These are phyloP conservation scores for Bombylius major DNA, from an alignment of 2,888 invertebrate species.

Conservation along the genomic window DNA sequence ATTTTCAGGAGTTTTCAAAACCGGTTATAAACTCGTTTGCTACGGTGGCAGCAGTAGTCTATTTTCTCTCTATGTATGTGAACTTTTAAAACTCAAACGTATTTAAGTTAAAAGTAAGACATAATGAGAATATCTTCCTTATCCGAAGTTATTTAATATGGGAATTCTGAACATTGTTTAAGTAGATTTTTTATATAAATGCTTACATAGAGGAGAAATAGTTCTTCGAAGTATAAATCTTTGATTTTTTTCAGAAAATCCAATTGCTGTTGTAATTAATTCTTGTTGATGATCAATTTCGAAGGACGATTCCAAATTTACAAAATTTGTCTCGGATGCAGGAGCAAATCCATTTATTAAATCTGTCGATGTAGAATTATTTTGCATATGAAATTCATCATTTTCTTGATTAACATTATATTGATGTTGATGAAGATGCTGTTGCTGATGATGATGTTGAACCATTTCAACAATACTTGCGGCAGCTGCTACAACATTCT, in stretches of 20 bases:
- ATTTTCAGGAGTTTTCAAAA: too few species aligned
- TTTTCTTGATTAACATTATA: not conserved
- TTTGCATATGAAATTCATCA: not conserved
- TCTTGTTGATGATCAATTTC: not conserved
- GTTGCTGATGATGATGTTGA: not conserved
- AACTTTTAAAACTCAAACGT: too few species aligned
- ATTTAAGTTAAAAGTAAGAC: too few species aligned
- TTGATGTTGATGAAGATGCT: not conserved
- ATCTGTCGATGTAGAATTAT: not conserved
- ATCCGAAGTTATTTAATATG: too few species aligned
- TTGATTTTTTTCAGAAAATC: slow-evolving; percentile 14
- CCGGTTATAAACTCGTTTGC: too few species aligned
- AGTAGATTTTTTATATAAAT: too few species aligned
- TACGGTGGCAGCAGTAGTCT: too few species aligned
- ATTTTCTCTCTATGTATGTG: too few species aligned
- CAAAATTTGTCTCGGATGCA: not conserved
- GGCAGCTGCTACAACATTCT: not conserved
- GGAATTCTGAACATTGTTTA: too few species aligned
- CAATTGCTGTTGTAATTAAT: not conserved
- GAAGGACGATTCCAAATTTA: not conserved
- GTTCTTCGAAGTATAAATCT: slow-evolving; percentile 19
- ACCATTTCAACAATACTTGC: not conserved
- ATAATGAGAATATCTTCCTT: too few species aligned
- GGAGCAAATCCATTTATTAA: not conserved
- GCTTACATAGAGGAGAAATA: slow-evolving; percentile 21